Conservation (phyloP, 2,888 invertebrate species). For the Desoria tigrina region DNA sequence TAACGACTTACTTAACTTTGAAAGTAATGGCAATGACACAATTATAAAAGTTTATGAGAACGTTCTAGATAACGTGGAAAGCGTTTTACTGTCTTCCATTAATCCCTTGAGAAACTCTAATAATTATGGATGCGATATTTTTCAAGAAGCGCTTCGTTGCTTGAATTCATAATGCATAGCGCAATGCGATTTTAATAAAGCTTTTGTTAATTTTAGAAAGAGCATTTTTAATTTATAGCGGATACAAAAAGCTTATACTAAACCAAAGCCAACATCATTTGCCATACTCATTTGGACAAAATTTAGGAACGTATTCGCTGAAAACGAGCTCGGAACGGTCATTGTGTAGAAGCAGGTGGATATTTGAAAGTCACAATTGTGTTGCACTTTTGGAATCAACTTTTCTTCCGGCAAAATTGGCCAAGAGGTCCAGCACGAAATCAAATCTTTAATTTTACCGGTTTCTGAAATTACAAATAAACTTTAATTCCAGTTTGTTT, state of each 20-base stretch:
- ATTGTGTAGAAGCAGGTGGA: background rate
- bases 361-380: background rate
- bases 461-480: too few relatives aligned
- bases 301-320: background rate
- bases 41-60: background rate
- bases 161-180: background rate
- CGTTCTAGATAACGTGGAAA: background rate
- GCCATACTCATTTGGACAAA: background rate
- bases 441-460: background rate
- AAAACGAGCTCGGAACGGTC: background rate
- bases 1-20: too few relatives aligned
- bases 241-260: background rate
- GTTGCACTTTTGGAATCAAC: background rate
- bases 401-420: background rate
- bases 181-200: background rate
- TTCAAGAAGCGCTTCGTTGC: too few relatives aligned
- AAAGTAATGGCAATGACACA: too few relatives aligned
- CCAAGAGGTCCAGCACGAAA: conserved; percentile 3
- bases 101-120: too few relatives aligned
- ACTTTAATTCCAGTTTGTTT: too few relatives aligned
- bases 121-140: too few relatives aligned
- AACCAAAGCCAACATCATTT: conserved; percentile 1
- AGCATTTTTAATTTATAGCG: too few relatives aligned
- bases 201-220: too few relatives aligned
- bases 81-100: background rate